Conservation (phyloP, 2,113 vertebrate genomes). For the Galbula dea region DNA sequence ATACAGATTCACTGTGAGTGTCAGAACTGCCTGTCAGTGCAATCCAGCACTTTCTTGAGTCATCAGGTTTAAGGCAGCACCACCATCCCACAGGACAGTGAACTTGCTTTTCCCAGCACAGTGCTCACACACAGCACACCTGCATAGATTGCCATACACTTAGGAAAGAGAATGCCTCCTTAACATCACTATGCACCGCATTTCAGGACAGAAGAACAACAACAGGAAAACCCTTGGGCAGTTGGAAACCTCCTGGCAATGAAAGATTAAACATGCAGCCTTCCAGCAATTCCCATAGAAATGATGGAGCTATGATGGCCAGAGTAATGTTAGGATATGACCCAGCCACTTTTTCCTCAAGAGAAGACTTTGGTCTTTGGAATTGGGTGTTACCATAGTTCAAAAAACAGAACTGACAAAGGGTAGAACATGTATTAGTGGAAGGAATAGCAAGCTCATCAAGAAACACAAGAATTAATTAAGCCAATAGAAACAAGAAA, state of each 20-base stretch:
- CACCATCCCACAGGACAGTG: accelerated
- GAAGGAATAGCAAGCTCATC: background rate
- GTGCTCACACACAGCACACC: no score
- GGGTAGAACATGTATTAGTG: accelerated
- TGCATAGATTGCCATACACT: background rate
- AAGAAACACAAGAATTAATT: background rate
- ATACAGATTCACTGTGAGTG: background rate
- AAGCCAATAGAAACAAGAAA: constrained; percentile 7
- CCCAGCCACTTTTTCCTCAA: background rate
- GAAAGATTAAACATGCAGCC: background rate
- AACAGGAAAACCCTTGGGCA: background rate
- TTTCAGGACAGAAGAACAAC: background rate
- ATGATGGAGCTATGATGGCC: background rate
- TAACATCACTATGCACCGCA: accelerated
- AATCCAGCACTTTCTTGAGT: background rate
- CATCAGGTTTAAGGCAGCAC: background rate
- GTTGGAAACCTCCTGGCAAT: background rate
- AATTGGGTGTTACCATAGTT: background rate
- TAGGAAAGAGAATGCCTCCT: accelerated
- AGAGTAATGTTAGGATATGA: background rate
- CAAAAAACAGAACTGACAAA: background rate
- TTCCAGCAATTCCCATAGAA: background rate
- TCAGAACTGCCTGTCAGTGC: background rate
- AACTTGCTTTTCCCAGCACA: background rate
- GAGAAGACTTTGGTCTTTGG: background rate